Base-by-base conservation (phyloP, 2,797 vertebrate genomes). In the Oreonectes daqikongensis region DNA sequence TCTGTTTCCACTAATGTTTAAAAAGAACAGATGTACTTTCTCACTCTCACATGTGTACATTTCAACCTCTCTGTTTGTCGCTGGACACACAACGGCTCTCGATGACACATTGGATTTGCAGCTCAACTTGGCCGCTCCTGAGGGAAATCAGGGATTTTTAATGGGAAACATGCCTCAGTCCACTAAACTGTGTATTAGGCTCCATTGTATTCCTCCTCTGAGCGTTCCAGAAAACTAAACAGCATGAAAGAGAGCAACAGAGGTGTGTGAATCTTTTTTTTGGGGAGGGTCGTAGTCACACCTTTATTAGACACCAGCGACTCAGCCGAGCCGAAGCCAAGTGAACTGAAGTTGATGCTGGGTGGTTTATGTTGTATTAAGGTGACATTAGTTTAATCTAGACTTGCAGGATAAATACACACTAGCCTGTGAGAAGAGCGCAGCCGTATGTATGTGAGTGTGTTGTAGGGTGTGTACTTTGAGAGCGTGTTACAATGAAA, bases 81-180 rank as follows among this genome's bases (percentile, higher is more conserved):
- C 81, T 78, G 64, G 65, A 82, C 88, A 88, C 79, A 82, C 83
- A 86, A 85, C 83, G 81, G 83, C 86, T 86, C 84, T 85, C 88
- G 88, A 88, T 81, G 82, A 89, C 90, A 90, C 83, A 82, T 66
- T 44, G 85, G 83, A 87, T 89, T 82, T 85, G 85, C 78, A 86
- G 83, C 81, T 83, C 72, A 78, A 82, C 79, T 79, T 63, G 69
- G 84, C 65, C 75, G 82, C 72, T 89, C 91, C 88, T 81, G 57
- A 53, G 86, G 87, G 88, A 90, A 91, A 91, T 87, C 83, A 86
- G 79, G 1, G 38, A 65, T 60, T 78, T 59, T 87, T 91, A 92
- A 92, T 93, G 79, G 78, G 88, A 92, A 93, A 91, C 91, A 92
- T 86, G 85, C 85, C 78, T 77, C 64, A n/a, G 65, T 52, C 53